Base-by-base conservation (phyloP, 2,888 invertebrate genomes). In the Marronus borbonicus region DNA sequence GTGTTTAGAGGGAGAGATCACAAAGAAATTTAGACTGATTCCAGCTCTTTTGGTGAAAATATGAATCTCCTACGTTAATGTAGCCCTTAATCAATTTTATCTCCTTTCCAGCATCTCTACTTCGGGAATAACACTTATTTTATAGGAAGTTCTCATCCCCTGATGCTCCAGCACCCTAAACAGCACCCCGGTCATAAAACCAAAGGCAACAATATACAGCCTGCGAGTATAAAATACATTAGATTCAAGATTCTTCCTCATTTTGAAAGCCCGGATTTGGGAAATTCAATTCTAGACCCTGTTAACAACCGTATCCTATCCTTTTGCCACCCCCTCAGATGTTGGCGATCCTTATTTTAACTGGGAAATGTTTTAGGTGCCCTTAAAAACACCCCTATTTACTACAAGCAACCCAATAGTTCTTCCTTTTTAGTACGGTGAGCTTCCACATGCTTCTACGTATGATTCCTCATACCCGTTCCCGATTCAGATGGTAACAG, bases 171-270 rank as follows among this genome's bases (percentile, higher is more conserved):
- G 50, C 49, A 12, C 20, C 49, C 12, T 36, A 44, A 17, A 52
- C 17, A 52, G 7, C 5, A 7, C 28, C 20, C 24, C 60, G 0
- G 24, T 2, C 8, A 28, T 60, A 60, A 60, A 60, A 60, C 60
- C 12, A 28, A 28, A n/a, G 28, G 20, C 31, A 65, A 17, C 17
- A 31, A 39, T 8, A 39, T n/a, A 39, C 17, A 8, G 28, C 66
- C 4, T 10, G 49, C 17, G 36, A 24, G 24, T 39, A 28, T 8
- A 68, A 49, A 20, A 28, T 20, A 68, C 49, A 20, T 68, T 68
- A 68, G 44, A 68, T 68, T 44, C 49, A 68, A 68, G 66, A 68
- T 68, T 68, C 49, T 49, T 68, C 66, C 44, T 68, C 49, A 50
- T 17, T 49, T 20, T 7, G 44, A 50, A 36, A 14, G 49, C 24